These are phyloP conservation scores for Delphinus delphis DNA, from an alignment of 2,113 vertebrate species.

Conservation along the genomic window DNA sequence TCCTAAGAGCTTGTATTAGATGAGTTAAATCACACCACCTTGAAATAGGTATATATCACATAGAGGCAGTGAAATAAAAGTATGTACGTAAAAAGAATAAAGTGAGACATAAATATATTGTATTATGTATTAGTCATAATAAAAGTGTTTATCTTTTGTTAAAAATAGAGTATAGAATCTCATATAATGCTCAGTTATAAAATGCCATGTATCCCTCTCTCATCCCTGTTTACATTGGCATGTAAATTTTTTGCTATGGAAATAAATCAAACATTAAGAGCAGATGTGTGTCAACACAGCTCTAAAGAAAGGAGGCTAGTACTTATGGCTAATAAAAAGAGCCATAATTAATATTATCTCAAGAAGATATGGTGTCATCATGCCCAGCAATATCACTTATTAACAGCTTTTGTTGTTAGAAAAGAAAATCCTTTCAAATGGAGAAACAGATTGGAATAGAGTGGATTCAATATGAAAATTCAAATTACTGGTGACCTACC, in stretches of 20 bases:
- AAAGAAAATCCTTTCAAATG: conserved; percentile 27
- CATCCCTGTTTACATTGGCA: not conserved
- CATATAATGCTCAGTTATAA: not conserved
- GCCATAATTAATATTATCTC: not conserved
- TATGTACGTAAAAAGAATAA: not conserved
- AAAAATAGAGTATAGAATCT: not conserved
- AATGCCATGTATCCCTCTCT: not conserved
- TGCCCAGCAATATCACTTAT: not conserved
- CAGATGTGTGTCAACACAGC: not conserved
- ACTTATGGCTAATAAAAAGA: conserved; percentile 15
- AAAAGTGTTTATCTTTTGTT: not conserved
- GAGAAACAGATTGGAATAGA: not conserved
- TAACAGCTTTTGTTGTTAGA: not conserved
- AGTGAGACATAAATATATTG: conserved; percentile 35
- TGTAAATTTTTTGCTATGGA: not conserved
- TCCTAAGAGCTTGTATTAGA: not conserved
- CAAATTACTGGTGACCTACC: not conserved
- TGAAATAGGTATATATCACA: conserved; percentile 27
- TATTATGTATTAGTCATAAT: conserved; percentile 24
- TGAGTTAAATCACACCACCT: conserved; percentile 7
- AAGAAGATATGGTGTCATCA: not conserved
- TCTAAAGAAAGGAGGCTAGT: not conserved
- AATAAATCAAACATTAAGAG: conserved; percentile 31
- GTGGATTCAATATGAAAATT: not conserved
- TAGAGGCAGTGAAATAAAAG: not conserved